Conservation (phyloP, 1,140 invertebrate species). For the Platyscapa corneri region DNA sequence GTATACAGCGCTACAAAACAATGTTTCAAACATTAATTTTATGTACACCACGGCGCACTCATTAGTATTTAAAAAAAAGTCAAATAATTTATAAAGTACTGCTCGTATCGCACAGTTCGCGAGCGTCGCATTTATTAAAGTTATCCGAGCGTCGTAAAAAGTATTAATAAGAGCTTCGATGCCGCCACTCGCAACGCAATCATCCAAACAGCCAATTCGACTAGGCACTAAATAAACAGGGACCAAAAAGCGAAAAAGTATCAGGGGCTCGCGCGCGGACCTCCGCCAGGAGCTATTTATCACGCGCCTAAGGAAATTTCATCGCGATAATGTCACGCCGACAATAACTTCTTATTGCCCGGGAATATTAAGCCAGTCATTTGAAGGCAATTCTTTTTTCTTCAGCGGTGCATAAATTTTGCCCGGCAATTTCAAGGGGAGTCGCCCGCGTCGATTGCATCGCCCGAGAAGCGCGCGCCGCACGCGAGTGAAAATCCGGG, state of each 20-base stretch:
- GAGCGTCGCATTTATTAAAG: background rate
- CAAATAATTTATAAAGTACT: background rate
- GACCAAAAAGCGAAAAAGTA: too few relatives aligned
- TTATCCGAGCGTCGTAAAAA: background rate
- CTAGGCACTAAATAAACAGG: background rate
- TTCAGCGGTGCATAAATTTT: slow-evolving; percentile 36
- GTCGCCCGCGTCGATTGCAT: background rate
- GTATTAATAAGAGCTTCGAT: background rate
- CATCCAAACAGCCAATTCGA: background rate
- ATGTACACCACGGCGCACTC: background rate
- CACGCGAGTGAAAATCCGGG: background rate
- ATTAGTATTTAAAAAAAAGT: background rate
- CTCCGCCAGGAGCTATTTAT: slow-evolving; percentile 16
- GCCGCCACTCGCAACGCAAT: background rate
- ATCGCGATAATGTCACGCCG: slow-evolving; percentile 45
- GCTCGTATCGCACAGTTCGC: background rate
- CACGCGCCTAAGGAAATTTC: slow-evolving; percentile 36
- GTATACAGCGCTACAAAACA: too few relatives aligned
- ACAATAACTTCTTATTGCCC: slow-evolving; percentile 45
- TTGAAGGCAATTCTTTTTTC: slow-evolving; percentile 40
- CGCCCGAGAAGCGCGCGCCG: background rate
- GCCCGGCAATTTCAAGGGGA: background rate
- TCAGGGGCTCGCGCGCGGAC: background rate
- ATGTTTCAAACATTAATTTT: background rate
- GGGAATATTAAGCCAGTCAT: slow-evolving; percentile 49